Evolutionary conservation across 35 echinoderm and acorn worm species (phyloP).

Genomic region (Amphiura filiformis): DNA sequence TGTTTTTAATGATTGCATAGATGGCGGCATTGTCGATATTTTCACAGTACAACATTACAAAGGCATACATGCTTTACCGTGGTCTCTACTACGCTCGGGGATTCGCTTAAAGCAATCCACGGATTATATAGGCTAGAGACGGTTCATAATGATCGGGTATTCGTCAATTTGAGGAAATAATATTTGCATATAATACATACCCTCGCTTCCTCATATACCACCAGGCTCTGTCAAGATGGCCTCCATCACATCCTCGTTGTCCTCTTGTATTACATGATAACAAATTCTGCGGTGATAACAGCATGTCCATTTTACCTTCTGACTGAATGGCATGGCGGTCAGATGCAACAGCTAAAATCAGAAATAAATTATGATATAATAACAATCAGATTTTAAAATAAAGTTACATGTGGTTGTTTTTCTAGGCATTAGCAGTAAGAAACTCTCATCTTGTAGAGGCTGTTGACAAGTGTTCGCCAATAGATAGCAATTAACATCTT

Average conservation of each 20-base stretch:
- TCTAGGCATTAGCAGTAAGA: too few species aligned
- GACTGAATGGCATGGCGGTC: conserved; percentile 92
- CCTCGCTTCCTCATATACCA: conserved; percentile 86
- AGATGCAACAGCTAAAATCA: conserved; percentile 76
- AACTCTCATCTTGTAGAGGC: too few species aligned
- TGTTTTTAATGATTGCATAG: too few species aligned
- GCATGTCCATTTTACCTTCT: conserved; percentile 72
- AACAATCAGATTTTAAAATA: neutral
- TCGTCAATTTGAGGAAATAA: too few species aligned
- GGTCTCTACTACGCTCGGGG: neutral
- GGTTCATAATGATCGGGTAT: too few species aligned
- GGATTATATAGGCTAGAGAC: neutral
- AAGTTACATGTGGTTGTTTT: too few species aligned
- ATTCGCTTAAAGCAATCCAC: neutral
- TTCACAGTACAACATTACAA: too few species aligned
- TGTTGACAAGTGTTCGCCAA: too few species aligned
- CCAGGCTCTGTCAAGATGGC: conserved; percentile 93
- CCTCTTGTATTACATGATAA: conserved; percentile 87
- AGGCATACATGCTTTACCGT: too few species aligned
- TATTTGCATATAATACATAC: conserved; percentile 59
- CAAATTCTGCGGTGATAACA: conserved; percentile 81
- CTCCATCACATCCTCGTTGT: conserved; percentile 85
- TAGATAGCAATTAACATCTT: too few species aligned
- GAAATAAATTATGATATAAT: neutral
- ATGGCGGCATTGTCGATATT: too few species aligned